phyloP scores from a whole-genome alignment of 2,797 vertebrate species.

The Urocyon cinereoargenteus region DNA sequence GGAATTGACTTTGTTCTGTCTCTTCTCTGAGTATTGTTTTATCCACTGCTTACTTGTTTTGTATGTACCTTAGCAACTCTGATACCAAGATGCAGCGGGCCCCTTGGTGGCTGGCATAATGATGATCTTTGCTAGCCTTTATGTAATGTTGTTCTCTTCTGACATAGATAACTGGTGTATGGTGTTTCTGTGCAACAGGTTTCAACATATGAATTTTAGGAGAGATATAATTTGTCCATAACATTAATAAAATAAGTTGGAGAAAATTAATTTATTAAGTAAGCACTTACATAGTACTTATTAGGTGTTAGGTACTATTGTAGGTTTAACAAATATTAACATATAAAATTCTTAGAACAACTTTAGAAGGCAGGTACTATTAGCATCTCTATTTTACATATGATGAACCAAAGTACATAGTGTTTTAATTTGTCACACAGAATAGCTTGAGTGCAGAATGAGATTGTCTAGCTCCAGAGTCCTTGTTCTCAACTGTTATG shows the following conservation, averaged over 20 bases:
- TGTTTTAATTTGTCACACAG: neutral
- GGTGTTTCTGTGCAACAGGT: neutral
- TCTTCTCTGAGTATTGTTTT: neutral
- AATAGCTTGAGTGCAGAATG: neutral
- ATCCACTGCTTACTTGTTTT: neutral
- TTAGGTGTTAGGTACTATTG: neutral
- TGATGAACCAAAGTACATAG: neutral
- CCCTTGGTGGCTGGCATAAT: neutral
- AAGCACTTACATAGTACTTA: neutral
- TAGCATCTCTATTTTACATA: neutral
- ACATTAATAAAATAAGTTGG: slow-evolving; percentile 9
- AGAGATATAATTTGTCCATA: neutral
- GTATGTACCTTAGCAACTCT: neutral
- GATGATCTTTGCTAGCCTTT: neutral
- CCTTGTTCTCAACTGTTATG: neutral
- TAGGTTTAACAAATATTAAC: neutral
- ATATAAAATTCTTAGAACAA: neutral
- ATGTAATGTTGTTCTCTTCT: neutral
- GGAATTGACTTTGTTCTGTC: neutral
- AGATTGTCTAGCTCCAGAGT: neutral
- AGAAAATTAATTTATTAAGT: neutral
- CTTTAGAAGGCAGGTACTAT: neutral
- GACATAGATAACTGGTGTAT: neutral
- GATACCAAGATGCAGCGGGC: neutral
- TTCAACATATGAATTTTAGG: neutral